Evolutionary conservation across 2,113 vertebrate genomes (phyloP), one percentile per base, ranked within the genome.

Genomic region (Prunella fulvescens): DNA sequence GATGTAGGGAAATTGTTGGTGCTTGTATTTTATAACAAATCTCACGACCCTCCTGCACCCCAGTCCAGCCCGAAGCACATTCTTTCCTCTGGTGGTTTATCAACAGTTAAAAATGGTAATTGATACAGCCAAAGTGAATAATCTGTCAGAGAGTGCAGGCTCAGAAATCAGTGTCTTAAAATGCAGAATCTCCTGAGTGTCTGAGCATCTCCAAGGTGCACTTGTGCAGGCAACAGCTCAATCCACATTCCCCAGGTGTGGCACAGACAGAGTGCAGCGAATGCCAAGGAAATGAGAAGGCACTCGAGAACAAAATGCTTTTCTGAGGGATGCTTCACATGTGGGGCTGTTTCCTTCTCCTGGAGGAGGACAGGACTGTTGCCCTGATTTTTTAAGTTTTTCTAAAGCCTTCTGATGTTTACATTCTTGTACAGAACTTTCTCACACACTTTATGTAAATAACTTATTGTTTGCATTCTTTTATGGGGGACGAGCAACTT

Each of bases 201-300:
- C 20, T 42, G 33, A 73, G 73, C 16, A 3, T 39, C 73, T 76
- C 37, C 31, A 67, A 65, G 54, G 5, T 40, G 33, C 65, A 17
- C 24, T 19, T 29, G 20, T 3, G 1, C 4, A 37, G 44, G 42
- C 25, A 79, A 12, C 44, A 61, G 33, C 56, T 78, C 60, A 22
- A 13, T 14, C 57, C 26, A 14, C 2, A 0, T 26, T 70, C 44
- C 56, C 48, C 10, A 60, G n/a, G 48, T 57, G 50, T 0, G 5
- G 23, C 33, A 74, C 20, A 40, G 37, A 37, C 8, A 53, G 54
- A 72, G 74, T 4, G 19, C 37, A 80, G 13, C 0, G 45, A 72
- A 61, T n/a, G 39, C 56, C 62, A 22, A 45, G 16, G 25, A 79
- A 86, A 92, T 14, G 45, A 78, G 50, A 50, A 1, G 14, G 24